Evolutionary conservation across 2,797 vertebrate genomes (phyloP), one percentile per base, ranked within the genome.

Genomic region (Cryptoprocta ferox): DNA sequence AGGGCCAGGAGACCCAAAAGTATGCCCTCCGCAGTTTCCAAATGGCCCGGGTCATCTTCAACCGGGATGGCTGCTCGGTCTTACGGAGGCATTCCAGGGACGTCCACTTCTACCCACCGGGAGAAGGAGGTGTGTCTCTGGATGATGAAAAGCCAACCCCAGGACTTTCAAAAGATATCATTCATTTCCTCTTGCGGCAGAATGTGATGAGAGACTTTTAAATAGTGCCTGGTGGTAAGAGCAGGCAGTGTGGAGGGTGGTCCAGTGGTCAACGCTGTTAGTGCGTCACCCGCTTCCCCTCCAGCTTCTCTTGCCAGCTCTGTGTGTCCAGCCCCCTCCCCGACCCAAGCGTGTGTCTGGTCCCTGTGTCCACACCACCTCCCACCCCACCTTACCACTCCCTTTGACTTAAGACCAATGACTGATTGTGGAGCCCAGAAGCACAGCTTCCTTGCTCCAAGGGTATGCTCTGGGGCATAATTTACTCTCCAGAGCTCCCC

Each of bases 101-200:
- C 6, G 14, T 95, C 59, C 91, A 70, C 56, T 99, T 99, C 97
- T 98, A 97, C 48, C 98, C 98, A 21, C 71, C 96, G 48, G 48
- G 32, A 66, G 97, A 98, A 68, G 88, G 32, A 80, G 78, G 68
- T 68, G 45, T 13, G 0, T 9, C 68, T 32, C 45, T 98, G 91
- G 97, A 98, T 50, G 70, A 89, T 5, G 87, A 76, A 68, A 97
- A 50, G 30, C 98, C 73, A 32, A 98, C 19, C 30, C 98, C 99
- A 2, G 99, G 99, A 26, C 98, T 99, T 86, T 99, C 99, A 2
- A 98, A 98, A 83, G 99, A 99, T 4, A 3, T 99, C 61, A 70
- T 98, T 94, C 98, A 61, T 35, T 98, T 98, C 82, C 98, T 99
- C 56, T 97, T 98, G 82, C 97, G 97, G 39, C 95, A 98, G 94